A percentile compares a stretch with the other conserved stretches of the same genome.
phyloP scores from a whole-genome alignment of 2,888 invertebrate genomes.

The Chirona hameri region DNA sequence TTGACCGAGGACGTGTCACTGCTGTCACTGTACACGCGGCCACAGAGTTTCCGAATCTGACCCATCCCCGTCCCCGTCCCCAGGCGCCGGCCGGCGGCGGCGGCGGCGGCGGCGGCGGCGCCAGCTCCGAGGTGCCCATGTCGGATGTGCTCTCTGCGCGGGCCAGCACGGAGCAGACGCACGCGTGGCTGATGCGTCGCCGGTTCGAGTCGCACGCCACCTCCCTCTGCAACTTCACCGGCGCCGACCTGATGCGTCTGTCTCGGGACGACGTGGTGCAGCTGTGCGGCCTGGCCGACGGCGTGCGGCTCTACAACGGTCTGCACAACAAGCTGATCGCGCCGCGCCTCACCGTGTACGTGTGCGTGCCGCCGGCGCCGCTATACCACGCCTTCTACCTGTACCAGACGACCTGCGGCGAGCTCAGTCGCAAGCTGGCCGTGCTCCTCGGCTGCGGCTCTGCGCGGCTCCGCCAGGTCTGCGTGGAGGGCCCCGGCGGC shows the following conservation, averaged over 20 bases:
- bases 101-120: background rate
- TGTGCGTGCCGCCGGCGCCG: slow-evolving; percentile 62
- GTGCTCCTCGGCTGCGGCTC: slow-evolving; percentile 54
- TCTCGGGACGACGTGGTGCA: slow-evolving; percentile 88
- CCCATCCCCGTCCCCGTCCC: background rate
- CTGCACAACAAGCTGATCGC: slow-evolving; percentile 71
- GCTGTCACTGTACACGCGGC: too few relatives aligned
- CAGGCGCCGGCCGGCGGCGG: background rate
- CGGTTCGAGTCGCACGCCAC: slow-evolving; percentile 71
- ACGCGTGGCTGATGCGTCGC: slow-evolving; percentile 72
- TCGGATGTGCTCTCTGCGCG: slow-evolving; percentile 33
- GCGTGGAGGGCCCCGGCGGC: slow-evolving; percentile 76
- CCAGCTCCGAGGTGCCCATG: too few relatives aligned
- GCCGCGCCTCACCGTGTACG: slow-evolving; percentile 78
- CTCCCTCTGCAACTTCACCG: slow-evolving; percentile 80
- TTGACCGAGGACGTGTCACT: too few relatives aligned
- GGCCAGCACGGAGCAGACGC: slow-evolving; percentile 56
- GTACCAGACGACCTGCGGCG: slow-evolving; percentile 61
- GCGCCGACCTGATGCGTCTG: slow-evolving; percentile 81
- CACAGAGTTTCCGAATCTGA: too few relatives aligned
- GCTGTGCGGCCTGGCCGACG: slow-evolving; percentile 90
- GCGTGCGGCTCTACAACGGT: slow-evolving; percentile 86
- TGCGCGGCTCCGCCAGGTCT: slow-evolving; percentile 57
- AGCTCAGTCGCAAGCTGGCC: slow-evolving; percentile 63
- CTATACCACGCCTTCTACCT: slow-evolving; percentile 79